Base-by-base conservation (phyloP, 92 coral and sea anemone genomes). In the Hydrozoanthus gracilis region DNA sequence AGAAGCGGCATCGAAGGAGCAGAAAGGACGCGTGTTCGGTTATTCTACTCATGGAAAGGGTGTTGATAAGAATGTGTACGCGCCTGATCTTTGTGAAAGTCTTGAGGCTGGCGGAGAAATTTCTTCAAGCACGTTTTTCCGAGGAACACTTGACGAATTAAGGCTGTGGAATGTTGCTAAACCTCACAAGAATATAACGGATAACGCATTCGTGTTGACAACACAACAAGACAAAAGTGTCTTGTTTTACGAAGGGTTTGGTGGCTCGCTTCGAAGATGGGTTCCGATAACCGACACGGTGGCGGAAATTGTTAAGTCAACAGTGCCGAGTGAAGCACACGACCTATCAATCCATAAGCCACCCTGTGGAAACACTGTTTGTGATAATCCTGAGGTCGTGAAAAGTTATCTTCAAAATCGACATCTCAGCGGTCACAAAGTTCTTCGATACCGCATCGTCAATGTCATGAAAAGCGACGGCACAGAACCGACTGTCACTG, bases 321-420 rank as follows among this genome's bases (percentile, higher is more conserved):
- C 98, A 12, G 90, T 96, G 8, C 99, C 99, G 20, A 93, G 96
- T 50, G 99, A 96, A 71, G 90, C 94, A 12, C 96, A 96, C 87
- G 97, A 95, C 73, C 83, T 96, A 14, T 84, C 99, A 49, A 91
- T 96, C 83, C 87, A 87, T 11, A 93, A 93, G 51, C 99, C 99
- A 4, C 99, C 98, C 44, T 96, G 99, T 77, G 99, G 99, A 2
- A 87, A 54, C 12, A 96, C 99, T 1, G 98, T 96, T 15, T 96
- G 99, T 54, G 99, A 96, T 79, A 96, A 96, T 87, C 98, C 98
- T 0, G 99, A 96, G 89, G 95, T 96, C 6, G 88, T 93, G 39
- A 92, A 93, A 44, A 96, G 99, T 83, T 96, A 96, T 76, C 91
- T 95, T 49, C 91, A 87, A 48, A 91, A 96, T 79, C 92, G 89